Evolutionary conservation across 2,113 vertebrate genomes (phyloP), one percentile per base, ranked within the genome.

Genomic region (Lepisosteus oculatus): DNA sequence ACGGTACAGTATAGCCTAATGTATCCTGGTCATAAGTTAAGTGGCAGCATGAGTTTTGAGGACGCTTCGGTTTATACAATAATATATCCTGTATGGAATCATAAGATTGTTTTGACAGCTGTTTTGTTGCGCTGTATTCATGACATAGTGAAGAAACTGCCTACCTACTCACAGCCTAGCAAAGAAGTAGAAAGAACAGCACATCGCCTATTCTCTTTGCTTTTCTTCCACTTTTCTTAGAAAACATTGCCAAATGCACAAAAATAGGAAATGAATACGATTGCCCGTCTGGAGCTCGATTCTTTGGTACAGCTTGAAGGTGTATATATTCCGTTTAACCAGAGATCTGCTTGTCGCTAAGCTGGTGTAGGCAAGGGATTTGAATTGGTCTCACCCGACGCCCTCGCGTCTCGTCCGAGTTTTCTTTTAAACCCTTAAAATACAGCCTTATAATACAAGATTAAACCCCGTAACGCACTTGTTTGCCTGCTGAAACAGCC

Each of bases 41-140:
- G 54, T 42, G 61, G 65, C 61, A 61, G 43, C 66, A 66, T 13
- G 74, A 75, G 74, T 78, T 76, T 66, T 43, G 47, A 9, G 5
- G 9, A 5, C 47, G 47, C 2, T 51, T 51, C 9, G 47, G 5
- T 5, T 51, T 9, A 9, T 9, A 51, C 47, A 51, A 51, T 51
- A 51, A 6, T 5, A 63, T 72, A 76, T 70, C 75, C 70, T 69
- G 79, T 77, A 72, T 55, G 71, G 72, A 73, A 73, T 71, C 75
- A n/a, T 43, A 81, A 77, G 77, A 69, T 78, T 78, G 73, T 85
- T 81, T 63, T 88, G 85, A 85, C 83, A 86, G 85, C 81, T 62
- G 78, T 70, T n/a, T 72, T 29, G 51, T 68, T 42, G 67, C 73
- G 57, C 72, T 14, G 77, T 78, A 74, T 76, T 70, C 42, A 76